These are phyloP conservation scores for Tubiluchus corallicola DNA, from an alignment of 2,888 invertebrate genomes.

Conservation along the genomic window DNA sequence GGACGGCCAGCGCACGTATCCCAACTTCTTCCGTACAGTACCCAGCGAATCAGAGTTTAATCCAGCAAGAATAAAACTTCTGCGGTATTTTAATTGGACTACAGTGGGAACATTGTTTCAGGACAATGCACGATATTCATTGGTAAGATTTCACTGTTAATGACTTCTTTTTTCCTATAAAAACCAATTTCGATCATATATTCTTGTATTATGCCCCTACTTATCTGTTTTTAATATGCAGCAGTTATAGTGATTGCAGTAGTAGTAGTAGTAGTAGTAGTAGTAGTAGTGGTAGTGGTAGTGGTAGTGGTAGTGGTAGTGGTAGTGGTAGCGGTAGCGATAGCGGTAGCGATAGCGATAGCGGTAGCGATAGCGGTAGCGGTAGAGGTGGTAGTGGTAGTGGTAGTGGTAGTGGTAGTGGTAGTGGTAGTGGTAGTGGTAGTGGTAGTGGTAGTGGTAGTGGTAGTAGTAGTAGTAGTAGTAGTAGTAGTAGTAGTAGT, in stretches of 20 bases:
- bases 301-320: too few relatives aligned
- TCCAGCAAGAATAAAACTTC: constrained; percentile 63
- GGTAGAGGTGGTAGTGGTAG: constrained; percentile 1
- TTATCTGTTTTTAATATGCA: too few relatives aligned
- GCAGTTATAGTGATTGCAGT: neutral
- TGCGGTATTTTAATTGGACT: constrained; percentile 90
- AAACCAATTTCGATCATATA: too few relatives aligned
- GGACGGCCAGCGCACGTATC: constrained; percentile 49
- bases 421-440: neutral
- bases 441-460: constrained; percentile 1
- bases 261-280: constrained; percentile 3
- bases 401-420: neutral
- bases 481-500: constrained; percentile 3
- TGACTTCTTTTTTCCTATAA: too few relatives aligned
- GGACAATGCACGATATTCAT: constrained; percentile 65
- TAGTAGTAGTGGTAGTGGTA: constrained; percentile 3
- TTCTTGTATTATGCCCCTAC: too few relatives aligned
- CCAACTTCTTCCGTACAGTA: constrained; percentile 88
- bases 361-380: neutral
- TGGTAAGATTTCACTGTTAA: too few relatives aligned
- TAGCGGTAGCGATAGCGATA: neutral
- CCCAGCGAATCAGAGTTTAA: constrained; percentile 93
- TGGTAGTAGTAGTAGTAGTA: neutral
- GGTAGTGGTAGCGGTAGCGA: neutral
- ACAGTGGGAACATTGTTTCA: constrained; percentile 90